These are phyloP conservation scores for Ganaspis sp. DNA, from an alignment of 1,140 invertebrate species.

Conservation along the genomic window DNA sequence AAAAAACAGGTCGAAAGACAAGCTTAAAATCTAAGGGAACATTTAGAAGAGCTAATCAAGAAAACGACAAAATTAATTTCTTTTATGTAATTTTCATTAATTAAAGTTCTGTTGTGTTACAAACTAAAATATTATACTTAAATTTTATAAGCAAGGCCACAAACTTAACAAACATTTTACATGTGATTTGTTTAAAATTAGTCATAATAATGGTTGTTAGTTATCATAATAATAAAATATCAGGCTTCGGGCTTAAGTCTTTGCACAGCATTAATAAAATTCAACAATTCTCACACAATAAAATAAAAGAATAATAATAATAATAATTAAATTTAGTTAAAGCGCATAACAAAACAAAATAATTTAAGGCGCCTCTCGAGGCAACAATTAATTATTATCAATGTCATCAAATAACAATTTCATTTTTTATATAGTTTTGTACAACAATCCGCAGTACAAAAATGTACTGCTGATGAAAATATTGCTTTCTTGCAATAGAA, in stretches of 20 bases:
- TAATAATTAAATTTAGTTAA: neutral
- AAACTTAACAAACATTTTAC: slow-evolving; percentile 77
- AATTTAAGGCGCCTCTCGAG: slow-evolving; percentile 1
- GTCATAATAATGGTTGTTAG: slow-evolving; percentile 66
- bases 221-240: slow-evolving; percentile 26
- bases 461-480: slow-evolving; percentile 5
- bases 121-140: slow-evolving; percentile 74
- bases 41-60: too few species aligned
- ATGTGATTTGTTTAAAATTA: slow-evolving; percentile 68
- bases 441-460: neutral
- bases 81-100: slow-evolving; percentile 64
- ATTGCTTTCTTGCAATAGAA: slow-evolving; percentile 14
- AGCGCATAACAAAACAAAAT: slow-evolving; percentile 1
- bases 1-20: too few species aligned
- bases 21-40: too few species aligned
- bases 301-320: neutral
- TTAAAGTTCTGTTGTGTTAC: slow-evolving; percentile 72
- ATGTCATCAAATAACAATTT: slow-evolving; percentile 24
- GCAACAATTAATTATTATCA: slow-evolving; percentile 7
- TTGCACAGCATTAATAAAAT: neutral
- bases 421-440: slow-evolving; percentile 11
- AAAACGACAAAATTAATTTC: slow-evolving; percentile 35
- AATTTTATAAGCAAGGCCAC: slow-evolving; percentile 74
- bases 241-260: neutral
- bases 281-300: neutral